Evolutionary conservation across 2,888 invertebrate genomes (phyloP), one percentile per base, ranked within the genome.

Genomic region (Keiferia lycopersicella): DNA sequence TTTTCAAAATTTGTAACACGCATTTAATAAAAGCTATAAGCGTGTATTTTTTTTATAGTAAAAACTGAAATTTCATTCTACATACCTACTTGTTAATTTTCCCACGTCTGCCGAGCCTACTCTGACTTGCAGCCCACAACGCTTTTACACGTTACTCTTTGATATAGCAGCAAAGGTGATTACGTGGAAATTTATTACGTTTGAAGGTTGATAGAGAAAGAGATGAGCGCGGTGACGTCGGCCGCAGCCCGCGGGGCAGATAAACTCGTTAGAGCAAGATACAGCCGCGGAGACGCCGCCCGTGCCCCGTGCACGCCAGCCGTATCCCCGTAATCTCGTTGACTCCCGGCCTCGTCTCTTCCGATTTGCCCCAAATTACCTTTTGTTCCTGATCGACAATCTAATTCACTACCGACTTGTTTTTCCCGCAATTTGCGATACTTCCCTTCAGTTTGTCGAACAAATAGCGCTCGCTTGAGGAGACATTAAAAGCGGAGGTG

Each of bases 251-350:
- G 87, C 88, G 85, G 89, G 91, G 88, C 88, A 88, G 87, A 89
- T 90, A 91, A 91, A 86, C 88, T 91, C 85, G 89, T 91, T 91
- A 91, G 80, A 83, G 80, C 80, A 81, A 84, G 87, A 88, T 85
- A 86, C 86, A 82, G 70, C 79, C 72, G 71, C 70, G 58, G 75
- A 76, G 73, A 77, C 73, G 74, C 70, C 73, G 78, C 69, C 80
- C 77, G 73, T 73, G 70, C 74, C 77, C 69, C 73, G 78, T 80
- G 79, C 82, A 81, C 81, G 77, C 81, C 81, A 77, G 79, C 80
- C 81, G 81, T 84, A 84, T 82, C 82, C 83, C 79, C 74, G 82
- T 91, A 91, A 91, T 91, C 87, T 88, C 74, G 84, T 91, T 91
- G 88, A 80, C 84, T 84, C 81, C 83, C 85, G 81, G 77, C 80